phyloP scores from a whole-genome alignment of 2,888 invertebrate genomes.

The Standfussiana lucernea region DNA sequence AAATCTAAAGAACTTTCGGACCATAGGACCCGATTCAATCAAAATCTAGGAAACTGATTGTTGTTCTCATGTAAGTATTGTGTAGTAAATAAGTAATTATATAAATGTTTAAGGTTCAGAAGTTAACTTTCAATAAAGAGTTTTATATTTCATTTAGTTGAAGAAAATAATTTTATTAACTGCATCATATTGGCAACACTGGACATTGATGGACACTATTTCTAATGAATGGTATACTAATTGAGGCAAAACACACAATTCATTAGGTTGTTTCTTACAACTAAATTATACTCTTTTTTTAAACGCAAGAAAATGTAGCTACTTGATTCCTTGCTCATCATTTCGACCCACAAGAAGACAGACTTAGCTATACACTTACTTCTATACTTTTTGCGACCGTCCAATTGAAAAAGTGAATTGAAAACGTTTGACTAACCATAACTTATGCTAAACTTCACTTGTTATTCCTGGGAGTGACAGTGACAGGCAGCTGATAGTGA shows the following conservation, averaged over 20 bases:
- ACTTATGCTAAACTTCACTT: constrained; percentile 10
- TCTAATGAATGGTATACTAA: neutral
- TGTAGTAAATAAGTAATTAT: neutral
- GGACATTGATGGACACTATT: neutral
- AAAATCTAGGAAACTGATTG: neutral
- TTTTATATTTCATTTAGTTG: neutral
- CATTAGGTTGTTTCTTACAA: neutral
- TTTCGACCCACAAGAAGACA: neutral
- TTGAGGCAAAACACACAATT: neutral
- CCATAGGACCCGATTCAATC: neutral
- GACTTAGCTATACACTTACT: no score
- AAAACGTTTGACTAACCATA: neutral
- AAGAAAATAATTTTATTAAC: neutral
- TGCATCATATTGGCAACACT: neutral
- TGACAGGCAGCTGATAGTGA: constrained; percentile 38
- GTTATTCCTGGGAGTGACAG: constrained; percentile 15
- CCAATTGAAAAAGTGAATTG: constrained; percentile 16
- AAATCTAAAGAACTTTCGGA: neutral
- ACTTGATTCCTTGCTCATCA: neutral
- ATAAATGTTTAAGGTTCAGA: neutral
- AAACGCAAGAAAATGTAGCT: neutral
- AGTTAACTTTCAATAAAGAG: neutral
- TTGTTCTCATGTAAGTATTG: neutral
- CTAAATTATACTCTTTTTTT: neutral
- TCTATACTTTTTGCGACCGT: neutral